Evolutionary conservation across 2,113 vertebrate genomes (phyloP), one percentile per base, ranked within the genome.

Genomic region (Pelmatolapia mariae): DNA sequence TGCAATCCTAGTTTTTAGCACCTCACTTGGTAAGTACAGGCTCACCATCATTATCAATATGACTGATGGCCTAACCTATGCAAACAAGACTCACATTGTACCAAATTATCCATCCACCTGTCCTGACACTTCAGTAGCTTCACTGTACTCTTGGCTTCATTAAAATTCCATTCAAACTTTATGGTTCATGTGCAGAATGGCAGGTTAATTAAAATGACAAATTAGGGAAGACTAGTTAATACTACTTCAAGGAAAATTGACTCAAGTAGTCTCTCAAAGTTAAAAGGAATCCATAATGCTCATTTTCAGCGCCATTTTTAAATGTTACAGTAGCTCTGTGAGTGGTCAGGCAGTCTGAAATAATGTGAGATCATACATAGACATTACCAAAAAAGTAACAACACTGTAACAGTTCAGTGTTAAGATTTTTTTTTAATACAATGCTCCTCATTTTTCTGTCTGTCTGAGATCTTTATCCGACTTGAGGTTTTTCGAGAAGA

Each of bases 121-220:
- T 31, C 73, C 73, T 50, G 45, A 52, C 73, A n/a, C 73, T 52
- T 52, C 26, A 78, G 26, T 19, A 52, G 4, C 45, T 78, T 52
- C 26, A 78, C 16, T 52, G 26, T 52, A 50, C 73, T 78, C 26
- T 50, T 31, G 26, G 26, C 73, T 52, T 33, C 73, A 78, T 78
- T 78, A 52, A 78, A 52, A 18, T 31, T 13, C 73, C 45, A 78
- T 52, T 52, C 73, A 31, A 88, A 33, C 47, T 50, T 26, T n/a
- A 45, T 26, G 31, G 66, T 5, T 36, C 63, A 12, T 81, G 79
- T 87, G 73, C 7, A 40, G 22, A 38, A 59, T 86, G 82, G 82
- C 79, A 83, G n/a, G 45, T 87, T 80, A 24, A 90, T 89, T 84
- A 83, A 22, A 89, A 68, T 80, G 82, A 76, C 33, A 15, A n/a